Evolutionary conservation across 2,113 vertebrate species (phyloP).

Genomic region (Alces alces): DNA sequence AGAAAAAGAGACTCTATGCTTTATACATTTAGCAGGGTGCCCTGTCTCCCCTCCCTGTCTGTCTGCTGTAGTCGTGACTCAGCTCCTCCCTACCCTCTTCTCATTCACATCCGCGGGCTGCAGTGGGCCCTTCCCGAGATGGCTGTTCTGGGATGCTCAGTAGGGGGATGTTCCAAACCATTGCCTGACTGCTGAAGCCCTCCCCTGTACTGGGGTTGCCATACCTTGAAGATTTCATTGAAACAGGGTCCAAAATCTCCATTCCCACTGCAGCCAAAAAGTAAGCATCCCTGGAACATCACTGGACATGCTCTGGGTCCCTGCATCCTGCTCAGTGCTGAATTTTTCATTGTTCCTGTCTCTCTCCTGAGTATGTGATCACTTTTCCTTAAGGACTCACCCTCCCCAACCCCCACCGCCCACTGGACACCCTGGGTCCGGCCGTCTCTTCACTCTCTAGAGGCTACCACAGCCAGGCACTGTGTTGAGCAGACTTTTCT

Average conservation of each 20-base stretch:
- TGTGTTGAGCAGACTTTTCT: background rate
- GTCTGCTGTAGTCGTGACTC: background rate
- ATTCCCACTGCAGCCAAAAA: background rate
- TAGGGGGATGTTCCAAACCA: background rate
- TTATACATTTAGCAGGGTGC: background rate
- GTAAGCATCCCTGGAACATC: background rate
- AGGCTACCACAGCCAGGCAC: background rate
- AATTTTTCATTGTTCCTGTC: background rate
- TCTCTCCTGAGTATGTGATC: background rate
- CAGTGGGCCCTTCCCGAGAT: rapidly evolving
- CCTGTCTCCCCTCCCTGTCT: background rate
- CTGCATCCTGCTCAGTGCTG: background rate
- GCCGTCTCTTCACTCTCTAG: background rate
- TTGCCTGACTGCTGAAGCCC: background rate
- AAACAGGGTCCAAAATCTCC: background rate
- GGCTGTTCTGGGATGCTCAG: background rate
- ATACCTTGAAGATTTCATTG: background rate
- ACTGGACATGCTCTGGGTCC: rapidly evolving
- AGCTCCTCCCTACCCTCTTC: background rate
- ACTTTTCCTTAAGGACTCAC: background rate
- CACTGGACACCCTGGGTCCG: background rate
- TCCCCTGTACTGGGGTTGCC: background rate
- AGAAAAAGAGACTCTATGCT: background rate
- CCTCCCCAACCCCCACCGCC: background rate
- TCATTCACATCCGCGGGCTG: background rate